Evolutionary conservation across 2,113 vertebrate genomes (phyloP).

Genomic region (Protobothrops flavoviridis): DNA sequence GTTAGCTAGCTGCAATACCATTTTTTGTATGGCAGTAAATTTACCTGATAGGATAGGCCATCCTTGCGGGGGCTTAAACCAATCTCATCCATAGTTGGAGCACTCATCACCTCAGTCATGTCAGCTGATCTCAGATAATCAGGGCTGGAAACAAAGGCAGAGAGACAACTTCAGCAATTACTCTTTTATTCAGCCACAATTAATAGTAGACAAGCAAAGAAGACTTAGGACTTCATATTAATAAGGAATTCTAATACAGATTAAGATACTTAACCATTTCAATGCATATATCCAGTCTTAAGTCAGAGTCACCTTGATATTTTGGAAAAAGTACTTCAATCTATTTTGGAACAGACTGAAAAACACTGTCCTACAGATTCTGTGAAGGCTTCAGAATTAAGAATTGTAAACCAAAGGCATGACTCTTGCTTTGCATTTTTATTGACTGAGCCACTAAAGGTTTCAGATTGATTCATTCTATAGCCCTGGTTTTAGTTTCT

Average conservation of each 20-base stretch:
- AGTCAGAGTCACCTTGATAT: background rate
- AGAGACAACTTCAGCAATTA: constrained; percentile 16
- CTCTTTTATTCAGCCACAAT: background rate
- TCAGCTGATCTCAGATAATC: constrained; percentile 85
- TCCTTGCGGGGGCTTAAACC: constrained; percentile 92
- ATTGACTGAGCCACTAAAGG: background rate
- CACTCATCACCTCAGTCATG: constrained; percentile 96
- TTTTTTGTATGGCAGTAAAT: background rate
- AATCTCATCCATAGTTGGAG: constrained; percentile 90
- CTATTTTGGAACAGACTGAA: background rate
- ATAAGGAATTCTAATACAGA: background rate
- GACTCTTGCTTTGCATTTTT: background rate
- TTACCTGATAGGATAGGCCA: constrained; percentile 91
- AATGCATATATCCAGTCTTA: background rate
- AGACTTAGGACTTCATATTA: background rate
- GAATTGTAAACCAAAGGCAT: background rate
- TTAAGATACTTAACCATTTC: background rate
- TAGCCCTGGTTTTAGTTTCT: constrained; percentile 3
- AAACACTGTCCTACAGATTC: background rate
- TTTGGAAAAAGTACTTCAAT: background rate
- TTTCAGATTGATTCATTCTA: constrained; percentile 16
- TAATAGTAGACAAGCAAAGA: background rate
- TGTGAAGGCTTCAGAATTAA: background rate
- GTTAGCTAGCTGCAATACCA: background rate
- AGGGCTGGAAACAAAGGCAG: constrained; percentile 73